Conservation (phyloP, 1,140 invertebrate species). For the Lasioglossum baleicum region DNA sequence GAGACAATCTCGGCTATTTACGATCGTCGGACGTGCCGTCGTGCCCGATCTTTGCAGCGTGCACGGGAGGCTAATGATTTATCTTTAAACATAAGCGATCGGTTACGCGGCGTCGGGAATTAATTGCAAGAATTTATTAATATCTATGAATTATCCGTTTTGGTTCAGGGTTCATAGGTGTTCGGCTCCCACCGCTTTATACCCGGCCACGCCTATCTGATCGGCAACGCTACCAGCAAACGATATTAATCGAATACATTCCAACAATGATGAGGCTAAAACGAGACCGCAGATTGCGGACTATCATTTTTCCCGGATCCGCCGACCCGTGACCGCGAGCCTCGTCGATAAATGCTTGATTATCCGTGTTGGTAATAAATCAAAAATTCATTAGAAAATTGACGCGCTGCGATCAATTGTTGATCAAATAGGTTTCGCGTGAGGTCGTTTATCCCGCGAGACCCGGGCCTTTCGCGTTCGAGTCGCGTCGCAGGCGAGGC, state of each 20-base stretch:
- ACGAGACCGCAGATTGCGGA: constrained; percentile 29
- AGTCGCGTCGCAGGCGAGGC: not conserved
- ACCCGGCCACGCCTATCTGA: constrained; percentile 51
- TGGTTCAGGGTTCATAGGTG: constrained; percentile 62
- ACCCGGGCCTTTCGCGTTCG: no score
- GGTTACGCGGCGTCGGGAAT: constrained; percentile 18
- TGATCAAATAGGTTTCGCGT: constrained; percentile 15
- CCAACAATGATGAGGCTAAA: constrained; percentile 48
- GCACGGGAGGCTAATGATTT: constrained; percentile 15
- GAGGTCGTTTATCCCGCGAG: not conserved
- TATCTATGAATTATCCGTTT: constrained; percentile 57
- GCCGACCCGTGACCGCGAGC: not conserved
- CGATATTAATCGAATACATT: constrained; percentile 56
- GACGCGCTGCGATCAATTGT: no score
- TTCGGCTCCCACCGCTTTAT: constrained; percentile 38
- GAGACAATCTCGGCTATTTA: constrained; percentile 15
- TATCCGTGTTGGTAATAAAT: not conserved
- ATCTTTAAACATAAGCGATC: constrained; percentile 42
- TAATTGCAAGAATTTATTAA: constrained; percentile 47
- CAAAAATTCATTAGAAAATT: constrained; percentile 22
- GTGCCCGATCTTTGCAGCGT: no score
- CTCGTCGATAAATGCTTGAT: not conserved
- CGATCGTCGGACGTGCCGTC: not conserved
- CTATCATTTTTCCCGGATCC: not conserved
- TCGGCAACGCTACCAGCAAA: constrained; percentile 40